Percentiles rank a stretch among this genome's conserved stretches.
These are phyloP conservation scores for Sebastes vulpes DNA, from an alignment of 2,797 vertebrate species.

Conservation along the genomic window DNA sequence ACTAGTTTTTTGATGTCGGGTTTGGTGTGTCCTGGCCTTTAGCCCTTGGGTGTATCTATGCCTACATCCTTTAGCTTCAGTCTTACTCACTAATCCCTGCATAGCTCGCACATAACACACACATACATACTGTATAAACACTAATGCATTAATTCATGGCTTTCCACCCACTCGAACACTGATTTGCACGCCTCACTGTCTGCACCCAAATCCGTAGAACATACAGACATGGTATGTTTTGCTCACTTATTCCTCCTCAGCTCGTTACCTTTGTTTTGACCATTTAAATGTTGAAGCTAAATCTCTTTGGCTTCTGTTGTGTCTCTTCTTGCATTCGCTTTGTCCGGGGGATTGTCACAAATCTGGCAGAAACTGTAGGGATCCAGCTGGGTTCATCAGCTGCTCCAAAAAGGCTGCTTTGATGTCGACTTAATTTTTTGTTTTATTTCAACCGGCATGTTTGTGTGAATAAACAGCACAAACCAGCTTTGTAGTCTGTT, in stretches of 20 bases:
- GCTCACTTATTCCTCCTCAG: neutral
- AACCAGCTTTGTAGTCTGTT: neutral
- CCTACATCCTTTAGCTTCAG: neutral
- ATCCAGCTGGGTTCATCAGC: constrained; percentile 7
- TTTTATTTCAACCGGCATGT: neutral
- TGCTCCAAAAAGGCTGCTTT: constrained; percentile 3
- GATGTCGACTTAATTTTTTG: constrained; percentile 12
- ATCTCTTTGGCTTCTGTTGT: neutral
- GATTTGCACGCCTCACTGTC: neutral
- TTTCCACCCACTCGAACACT: constrained; percentile 12
- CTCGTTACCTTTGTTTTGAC: neutral
- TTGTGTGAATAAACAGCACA: neutral
- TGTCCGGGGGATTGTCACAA: neutral
- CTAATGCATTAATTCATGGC: neutral
- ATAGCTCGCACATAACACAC: neutral
- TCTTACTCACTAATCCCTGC: neutral
- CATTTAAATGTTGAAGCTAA: neutral
- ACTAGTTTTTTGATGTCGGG: no score
- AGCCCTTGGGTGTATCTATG: neutral
- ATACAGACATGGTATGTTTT: neutral
- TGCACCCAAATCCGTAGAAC: neutral
- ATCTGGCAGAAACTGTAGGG: neutral
- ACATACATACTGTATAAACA: neutral
- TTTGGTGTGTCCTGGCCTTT: neutral
- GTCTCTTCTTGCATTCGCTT: neutral